Percentiles rank a stretch among this genome's conserved stretches.
phyloP scores from a whole-genome alignment of 2,888 invertebrate species.

The Apantesis nais region DNA sequence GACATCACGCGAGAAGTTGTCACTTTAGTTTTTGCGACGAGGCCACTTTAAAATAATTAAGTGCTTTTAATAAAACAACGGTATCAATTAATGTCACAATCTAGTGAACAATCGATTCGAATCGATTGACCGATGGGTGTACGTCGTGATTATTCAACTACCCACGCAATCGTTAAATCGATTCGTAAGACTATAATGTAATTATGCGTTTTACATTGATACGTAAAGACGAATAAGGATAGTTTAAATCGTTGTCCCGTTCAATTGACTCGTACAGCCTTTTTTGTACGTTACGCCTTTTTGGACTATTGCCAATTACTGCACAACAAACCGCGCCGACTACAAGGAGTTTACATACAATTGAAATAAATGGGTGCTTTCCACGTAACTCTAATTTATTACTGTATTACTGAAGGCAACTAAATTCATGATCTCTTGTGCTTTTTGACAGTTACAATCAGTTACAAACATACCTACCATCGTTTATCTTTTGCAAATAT shows the following conservation, averaged over 20 bases:
- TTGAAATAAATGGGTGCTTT: constrained; percentile 39
- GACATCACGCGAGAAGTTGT: constrained; percentile 61
- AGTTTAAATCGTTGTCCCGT: constrained; percentile 25
- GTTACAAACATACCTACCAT: not conserved
- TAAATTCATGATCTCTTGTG: constrained; percentile 16
- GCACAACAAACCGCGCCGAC: constrained; percentile 5
- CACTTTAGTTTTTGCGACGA: constrained; percentile 55
- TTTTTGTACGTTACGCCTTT: constrained; percentile 24
- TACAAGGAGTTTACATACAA: constrained; percentile 25
- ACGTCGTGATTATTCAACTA: constrained; percentile 52
- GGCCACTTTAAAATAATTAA: constrained; percentile 71
- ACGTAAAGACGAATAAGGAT: constrained; percentile 27
- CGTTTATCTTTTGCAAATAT: too few relatives aligned
- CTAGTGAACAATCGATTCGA: constrained; percentile 62
- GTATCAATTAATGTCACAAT: constrained; percentile 73
- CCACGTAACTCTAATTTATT: constrained; percentile 33
- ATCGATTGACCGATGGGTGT: constrained; percentile 60
- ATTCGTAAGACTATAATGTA: constrained; percentile 54
- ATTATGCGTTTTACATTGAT: constrained; percentile 47
- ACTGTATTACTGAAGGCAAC: constrained; percentile 16
- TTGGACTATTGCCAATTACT: constrained; percentile 19
- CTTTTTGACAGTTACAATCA: constrained; percentile 3
- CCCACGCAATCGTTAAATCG: constrained; percentile 63
- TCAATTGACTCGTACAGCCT: constrained; percentile 44
- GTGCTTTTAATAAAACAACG: constrained; percentile 65